These are phyloP conservation scores for Heliocidaris tuberculata DNA, from an alignment of 35 echinoderm and acorn worm genomes.

Conservation along the genomic window DNA sequence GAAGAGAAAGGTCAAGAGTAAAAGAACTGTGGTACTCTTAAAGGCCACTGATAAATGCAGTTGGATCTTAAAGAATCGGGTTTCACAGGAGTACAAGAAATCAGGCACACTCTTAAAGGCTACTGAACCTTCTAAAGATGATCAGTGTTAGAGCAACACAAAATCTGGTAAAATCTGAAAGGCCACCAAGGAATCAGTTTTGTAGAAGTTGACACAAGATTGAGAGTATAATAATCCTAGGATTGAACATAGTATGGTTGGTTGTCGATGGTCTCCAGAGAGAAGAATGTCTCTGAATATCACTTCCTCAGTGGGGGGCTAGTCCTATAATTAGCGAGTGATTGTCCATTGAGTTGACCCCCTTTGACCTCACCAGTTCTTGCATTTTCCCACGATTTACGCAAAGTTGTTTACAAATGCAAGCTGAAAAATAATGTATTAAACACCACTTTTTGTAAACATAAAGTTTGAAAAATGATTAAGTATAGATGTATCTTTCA, in stretches of 20 bases:
- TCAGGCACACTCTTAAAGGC: not conserved
- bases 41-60: not conserved
- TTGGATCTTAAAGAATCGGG: not conserved
- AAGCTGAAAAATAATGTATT: too few species aligned
- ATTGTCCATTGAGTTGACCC: too few species aligned
- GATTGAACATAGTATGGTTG: not conserved
- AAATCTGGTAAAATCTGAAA: not conserved
- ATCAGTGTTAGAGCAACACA: not conserved
- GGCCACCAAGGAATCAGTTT: not conserved
- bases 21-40: not conserved
- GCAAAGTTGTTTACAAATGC: too few species aligned
- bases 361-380: too few species aligned
- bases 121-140: not conserved
- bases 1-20: not conserved
- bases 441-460: too few species aligned
- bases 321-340: too few species aligned
- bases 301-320: too few species aligned
- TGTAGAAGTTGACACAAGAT: not conserved
- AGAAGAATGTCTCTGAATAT: not conserved
- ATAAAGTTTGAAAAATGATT: too few species aligned
- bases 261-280: not conserved
- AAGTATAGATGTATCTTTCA: too few species aligned
- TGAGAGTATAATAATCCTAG: not conserved
- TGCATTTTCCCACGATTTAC: too few species aligned
- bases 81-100: not conserved